Conservation (phyloP, 1,140 invertebrate genomes). For the Linepithema humile region DNA sequence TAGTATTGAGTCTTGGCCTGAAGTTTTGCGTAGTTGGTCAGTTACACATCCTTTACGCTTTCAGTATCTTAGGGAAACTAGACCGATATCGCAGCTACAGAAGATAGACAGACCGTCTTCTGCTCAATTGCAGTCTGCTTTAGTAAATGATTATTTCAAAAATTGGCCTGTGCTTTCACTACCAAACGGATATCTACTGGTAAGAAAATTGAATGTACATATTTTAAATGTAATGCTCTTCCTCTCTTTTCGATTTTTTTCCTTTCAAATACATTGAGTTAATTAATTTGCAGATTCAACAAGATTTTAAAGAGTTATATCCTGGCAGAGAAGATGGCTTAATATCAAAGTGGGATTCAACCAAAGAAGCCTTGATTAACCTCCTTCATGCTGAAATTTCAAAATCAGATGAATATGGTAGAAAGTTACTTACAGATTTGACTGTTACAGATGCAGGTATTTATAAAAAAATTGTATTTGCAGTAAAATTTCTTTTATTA, state of each 20-base stretch:
- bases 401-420: not conserved
- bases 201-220: not conserved
- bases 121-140: not conserved
- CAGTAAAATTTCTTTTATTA: too few species aligned
- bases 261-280: not conserved
- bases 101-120: not conserved
- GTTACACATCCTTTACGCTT: not conserved
- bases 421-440: not conserved
- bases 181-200: conserved; percentile 3
- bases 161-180: not conserved
- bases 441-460: not conserved
- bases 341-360: not conserved
- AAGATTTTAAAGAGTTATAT: conserved; percentile 32
- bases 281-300: conserved; percentile 22
- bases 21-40: conserved; percentile 3
- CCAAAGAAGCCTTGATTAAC: not conserved
- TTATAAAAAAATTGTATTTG: not conserved
- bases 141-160: not conserved
- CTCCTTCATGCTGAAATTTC: conserved; percentile 3
- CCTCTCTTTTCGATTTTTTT: not conserved
- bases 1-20: not conserved
- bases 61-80: conserved; percentile 1
- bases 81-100: not conserved
- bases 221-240: not conserved
- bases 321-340: conserved; percentile 10